phyloP scores from a whole-genome alignment of 2,888 invertebrate species.

The Drosophila putrida region DNA sequence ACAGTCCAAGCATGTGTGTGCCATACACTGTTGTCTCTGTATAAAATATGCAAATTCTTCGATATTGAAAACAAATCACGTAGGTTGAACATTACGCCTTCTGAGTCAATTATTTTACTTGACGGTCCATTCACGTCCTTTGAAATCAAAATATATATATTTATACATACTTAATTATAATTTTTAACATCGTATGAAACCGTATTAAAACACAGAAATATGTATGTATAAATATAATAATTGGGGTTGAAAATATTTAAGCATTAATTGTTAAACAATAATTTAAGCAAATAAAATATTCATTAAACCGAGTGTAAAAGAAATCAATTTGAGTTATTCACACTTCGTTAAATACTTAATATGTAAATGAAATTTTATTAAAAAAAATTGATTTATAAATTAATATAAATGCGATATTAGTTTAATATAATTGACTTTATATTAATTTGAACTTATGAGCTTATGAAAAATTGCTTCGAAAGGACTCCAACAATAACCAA shows the following conservation, averaged over 20 bases:
- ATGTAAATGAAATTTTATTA: neutral
- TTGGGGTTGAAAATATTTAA: neutral
- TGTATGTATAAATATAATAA: neutral
- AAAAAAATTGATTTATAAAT: neutral
- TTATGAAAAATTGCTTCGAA: neutral
- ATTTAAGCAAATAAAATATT: too few relatives aligned
- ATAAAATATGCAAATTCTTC: slow-evolving; percentile 69
- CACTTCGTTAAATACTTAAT: neutral
- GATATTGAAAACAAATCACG: slow-evolving; percentile 75
- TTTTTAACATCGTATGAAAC: neutral
- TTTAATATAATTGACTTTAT: neutral
- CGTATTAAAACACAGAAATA: neutral
- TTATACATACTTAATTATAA: slow-evolving; percentile 21
- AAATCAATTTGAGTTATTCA: neutral
- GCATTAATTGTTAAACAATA: too few relatives aligned
- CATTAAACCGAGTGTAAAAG: neutral
- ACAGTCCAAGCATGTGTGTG: slow-evolving; percentile 16
- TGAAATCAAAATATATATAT: slow-evolving; percentile 1
- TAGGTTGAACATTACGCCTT: slow-evolving; percentile 41
- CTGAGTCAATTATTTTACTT: slow-evolving; percentile 31
- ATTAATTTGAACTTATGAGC: neutral
- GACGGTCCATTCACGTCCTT: slow-evolving; percentile 4
- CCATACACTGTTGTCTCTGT: slow-evolving; percentile 19
- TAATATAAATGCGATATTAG: too few relatives aligned
- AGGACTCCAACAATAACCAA: neutral